These are phyloP conservation scores for Paguma larvata DNA, from an alignment of 2,797 vertebrate species.

Conservation along the genomic window DNA sequence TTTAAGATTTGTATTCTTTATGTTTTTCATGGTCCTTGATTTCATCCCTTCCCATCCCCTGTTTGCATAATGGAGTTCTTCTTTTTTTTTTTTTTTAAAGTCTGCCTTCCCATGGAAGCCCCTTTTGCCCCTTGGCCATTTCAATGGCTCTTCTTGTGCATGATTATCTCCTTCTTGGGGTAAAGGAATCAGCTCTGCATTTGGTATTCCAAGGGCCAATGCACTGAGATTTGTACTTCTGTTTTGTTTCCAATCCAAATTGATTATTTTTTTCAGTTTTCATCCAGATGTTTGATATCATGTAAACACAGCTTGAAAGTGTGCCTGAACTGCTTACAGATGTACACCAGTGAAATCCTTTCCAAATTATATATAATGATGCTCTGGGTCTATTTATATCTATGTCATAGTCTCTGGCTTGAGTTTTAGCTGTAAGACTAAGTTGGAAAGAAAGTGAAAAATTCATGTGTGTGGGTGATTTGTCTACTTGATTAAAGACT, in stretches of 20 bases:
- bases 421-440: constrained; percentile 72
- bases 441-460: constrained; percentile 77
- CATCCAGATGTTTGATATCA: constrained; percentile 85
- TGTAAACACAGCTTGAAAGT: constrained; percentile 85
- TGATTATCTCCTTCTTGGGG: constrained; percentile 47
- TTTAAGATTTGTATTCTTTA: constrained; percentile 41
- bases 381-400: constrained; percentile 80
- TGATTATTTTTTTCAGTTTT: constrained; percentile 84
- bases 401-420: constrained; percentile 72
- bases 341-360: constrained; percentile 75
- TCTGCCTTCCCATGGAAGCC: not conserved
- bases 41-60: not conserved
- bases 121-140: not conserved
- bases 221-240: constrained; percentile 73
- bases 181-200: not conserved
- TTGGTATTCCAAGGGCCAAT: constrained; percentile 58
- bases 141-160: not conserved
- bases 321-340: constrained; percentile 81
- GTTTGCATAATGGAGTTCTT: constrained; percentile 57
- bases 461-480: constrained; percentile 32
- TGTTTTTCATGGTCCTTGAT: constrained; percentile 26
- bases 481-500: constrained; percentile 71
- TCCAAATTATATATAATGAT: constrained; percentile 85
- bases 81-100: constrained; percentile 34
- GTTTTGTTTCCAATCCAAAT: constrained; percentile 84